Evolutionary conservation across 1,140 invertebrate species (phyloP), one percentile per base, ranked within the genome.

Genomic region (Pseudoatta argentina): DNA sequence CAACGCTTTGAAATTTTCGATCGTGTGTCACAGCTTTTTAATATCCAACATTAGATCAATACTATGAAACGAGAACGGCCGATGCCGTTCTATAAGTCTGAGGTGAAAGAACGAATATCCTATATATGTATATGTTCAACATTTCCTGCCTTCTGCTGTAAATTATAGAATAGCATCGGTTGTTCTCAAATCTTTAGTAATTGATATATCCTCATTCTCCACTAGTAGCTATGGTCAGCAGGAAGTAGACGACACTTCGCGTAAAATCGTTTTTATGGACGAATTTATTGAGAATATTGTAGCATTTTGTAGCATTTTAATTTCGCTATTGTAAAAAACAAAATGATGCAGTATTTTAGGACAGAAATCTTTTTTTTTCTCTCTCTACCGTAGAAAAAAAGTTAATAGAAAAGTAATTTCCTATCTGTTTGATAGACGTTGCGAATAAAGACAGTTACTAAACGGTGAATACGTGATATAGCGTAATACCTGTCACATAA

Each of bases 31-130:
- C 67, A 75, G 39, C 55, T 83, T 83, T 83, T 83, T 83, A 83
- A 83, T 73, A 83, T 39, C 71, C 79, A 73, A 83, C 79, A 83
- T 83, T 83, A 83, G 55, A 83, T 83, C 79, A 83, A 83, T 83
- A 83, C 55, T 16, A 67, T 6, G 79, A 83, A 83, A 83, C 69
- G 79, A 83, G 79, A 83, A 83, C 55, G 79, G 55, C 39, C 48
- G 77, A 79, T 79, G 77, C 16, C 39, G 69, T 75, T 83, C 79
- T 83, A 83, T 83, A 83, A 83, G 55, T 83, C 69, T 27, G 53
- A 63, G 79, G 79, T 83, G 79, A 83, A 83, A 83, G 69, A 83
- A 83, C 79, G 79, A 83, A 73, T 83, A 83, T 83, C 55, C 69
- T 83, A 83, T 83, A 83, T 83, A 75, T 59, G 55, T 48, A 44